Conservation (phyloP, 2,113 vertebrate species). For the Chinchilla lanigera region DNA sequence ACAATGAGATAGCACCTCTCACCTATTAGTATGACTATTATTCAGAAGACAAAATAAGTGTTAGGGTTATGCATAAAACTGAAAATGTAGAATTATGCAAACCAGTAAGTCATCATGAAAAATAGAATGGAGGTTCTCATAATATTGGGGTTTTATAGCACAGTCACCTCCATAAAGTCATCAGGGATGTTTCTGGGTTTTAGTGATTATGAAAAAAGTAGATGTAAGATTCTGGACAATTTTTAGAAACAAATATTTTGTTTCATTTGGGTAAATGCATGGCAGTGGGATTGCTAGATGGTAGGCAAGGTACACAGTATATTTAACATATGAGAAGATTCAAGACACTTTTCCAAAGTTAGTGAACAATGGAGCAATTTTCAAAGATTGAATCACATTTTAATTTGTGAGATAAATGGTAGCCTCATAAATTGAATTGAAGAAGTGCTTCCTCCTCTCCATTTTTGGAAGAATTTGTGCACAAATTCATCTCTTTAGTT, state of each 20-base stretch:
- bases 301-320: not conserved
- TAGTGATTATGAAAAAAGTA: not conserved
- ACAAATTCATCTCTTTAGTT: not conserved
- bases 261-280: not conserved
- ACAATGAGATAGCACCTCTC: not conserved
- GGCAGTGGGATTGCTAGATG: not conserved
- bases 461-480: not conserved
- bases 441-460: not conserved
- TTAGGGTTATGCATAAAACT: not conserved
- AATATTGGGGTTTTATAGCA: not conserved
- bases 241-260: not conserved
- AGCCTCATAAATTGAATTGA: not conserved
- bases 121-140: not conserved
- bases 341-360: not conserved
- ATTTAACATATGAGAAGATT: not conserved
- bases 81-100: not conserved
- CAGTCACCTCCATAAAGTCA: not conserved
- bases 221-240: not conserved
- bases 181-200: not conserved
- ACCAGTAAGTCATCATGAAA: not conserved
- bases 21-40: not conserved
- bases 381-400: not conserved
- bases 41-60: not conserved
- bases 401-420: not conserved
- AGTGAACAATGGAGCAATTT: not conserved